Conservation (phyloP, 2,797 vertebrate species). For the Gymnoscopelus microlampas region DNA sequence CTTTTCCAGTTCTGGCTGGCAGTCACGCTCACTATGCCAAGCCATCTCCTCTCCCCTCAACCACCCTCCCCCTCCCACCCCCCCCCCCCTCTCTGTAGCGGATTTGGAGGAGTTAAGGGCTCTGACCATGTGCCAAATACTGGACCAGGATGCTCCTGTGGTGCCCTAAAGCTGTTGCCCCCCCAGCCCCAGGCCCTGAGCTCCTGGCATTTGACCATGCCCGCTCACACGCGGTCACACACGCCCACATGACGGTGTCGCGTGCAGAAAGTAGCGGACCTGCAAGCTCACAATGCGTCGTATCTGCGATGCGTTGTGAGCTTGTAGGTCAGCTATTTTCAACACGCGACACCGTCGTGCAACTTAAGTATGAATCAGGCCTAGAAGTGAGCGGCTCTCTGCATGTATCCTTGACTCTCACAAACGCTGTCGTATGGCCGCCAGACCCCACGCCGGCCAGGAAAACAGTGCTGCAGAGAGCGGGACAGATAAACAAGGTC, state of each 20-base stretch:
- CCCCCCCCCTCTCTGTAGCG: slow-evolving; percentile 23
- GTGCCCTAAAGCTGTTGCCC: slow-evolving; percentile 73
- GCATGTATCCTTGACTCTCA: neutral
- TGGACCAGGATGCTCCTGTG: slow-evolving; percentile 71
- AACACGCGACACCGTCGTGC: no score
- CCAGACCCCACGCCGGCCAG: slow-evolving; percentile 57
- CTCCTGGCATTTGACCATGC: slow-evolving; percentile 55
- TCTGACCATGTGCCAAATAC: slow-evolving; percentile 52
- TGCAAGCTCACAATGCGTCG: no score
- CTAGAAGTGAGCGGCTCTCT: no score
- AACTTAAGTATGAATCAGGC: no score
- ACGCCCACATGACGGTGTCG: neutral
- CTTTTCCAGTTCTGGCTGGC: slow-evolving; percentile 52
- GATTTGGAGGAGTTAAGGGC: slow-evolving; percentile 26
- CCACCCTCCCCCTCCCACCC: slow-evolving; percentile 10
- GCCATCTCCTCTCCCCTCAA: slow-evolving; percentile 52
- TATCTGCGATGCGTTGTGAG: no score
- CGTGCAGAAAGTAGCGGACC: no score
- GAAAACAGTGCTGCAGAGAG: slow-evolving; percentile 36
- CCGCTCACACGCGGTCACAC: slow-evolving; percentile 25
- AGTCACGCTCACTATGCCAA: slow-evolving; percentile 57
- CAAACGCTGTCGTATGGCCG: slow-evolving; percentile 27
- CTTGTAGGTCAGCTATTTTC: no score
- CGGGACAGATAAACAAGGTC: slow-evolving; percentile 55
- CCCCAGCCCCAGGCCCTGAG: slow-evolving; percentile 30